These are phyloP conservation scores for Campoletis raptor DNA, from an alignment of 2,888 invertebrate species.

Conservation along the genomic window DNA sequence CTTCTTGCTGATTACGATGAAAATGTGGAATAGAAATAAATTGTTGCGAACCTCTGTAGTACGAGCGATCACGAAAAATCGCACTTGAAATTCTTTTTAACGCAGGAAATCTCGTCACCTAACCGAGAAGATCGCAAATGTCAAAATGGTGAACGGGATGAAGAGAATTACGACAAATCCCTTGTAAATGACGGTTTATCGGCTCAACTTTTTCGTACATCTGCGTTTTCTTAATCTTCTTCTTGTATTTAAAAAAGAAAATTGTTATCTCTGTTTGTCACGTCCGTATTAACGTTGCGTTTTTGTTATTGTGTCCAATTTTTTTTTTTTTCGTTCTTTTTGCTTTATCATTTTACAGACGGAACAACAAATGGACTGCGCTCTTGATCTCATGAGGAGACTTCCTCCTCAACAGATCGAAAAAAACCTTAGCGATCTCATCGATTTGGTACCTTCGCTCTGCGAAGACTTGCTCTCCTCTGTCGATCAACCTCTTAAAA, in stretches of 20 bases:
- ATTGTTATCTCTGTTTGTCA: not conserved
- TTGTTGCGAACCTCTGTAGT: not conserved
- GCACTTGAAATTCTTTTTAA: constrained; percentile 53
- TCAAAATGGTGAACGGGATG: constrained; percentile 78
- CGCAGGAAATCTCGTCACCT: constrained; percentile 69
- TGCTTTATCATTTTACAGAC: constrained; percentile 87
- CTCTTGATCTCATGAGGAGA: constrained; percentile 99
- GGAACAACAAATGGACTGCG: constrained; percentile 99
- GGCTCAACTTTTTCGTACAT: constrained; percentile 19
- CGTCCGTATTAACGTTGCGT: constrained; percentile 5
- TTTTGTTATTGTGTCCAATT: not conserved
- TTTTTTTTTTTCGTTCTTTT: not conserved
- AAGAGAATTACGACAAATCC: constrained; percentile 52
- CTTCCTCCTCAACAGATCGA: constrained; percentile 99
- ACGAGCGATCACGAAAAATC: constrained; percentile 37
- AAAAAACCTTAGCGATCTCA: constrained; percentile 98
- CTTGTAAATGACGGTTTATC: constrained; percentile 46
- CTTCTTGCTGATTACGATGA: constrained; percentile 2
- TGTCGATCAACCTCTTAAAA: constrained; percentile 99
- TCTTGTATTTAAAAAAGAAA: not conserved
- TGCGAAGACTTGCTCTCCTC: constrained; percentile 99
- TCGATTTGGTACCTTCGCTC: constrained; percentile 97
- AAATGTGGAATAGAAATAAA: constrained; percentile 1
- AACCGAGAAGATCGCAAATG: constrained; percentile 77
- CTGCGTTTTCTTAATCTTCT: not conserved